Base-by-base conservation (phyloP, 1,140 invertebrate species). In the Pseudomyrmex sp. region DNA sequence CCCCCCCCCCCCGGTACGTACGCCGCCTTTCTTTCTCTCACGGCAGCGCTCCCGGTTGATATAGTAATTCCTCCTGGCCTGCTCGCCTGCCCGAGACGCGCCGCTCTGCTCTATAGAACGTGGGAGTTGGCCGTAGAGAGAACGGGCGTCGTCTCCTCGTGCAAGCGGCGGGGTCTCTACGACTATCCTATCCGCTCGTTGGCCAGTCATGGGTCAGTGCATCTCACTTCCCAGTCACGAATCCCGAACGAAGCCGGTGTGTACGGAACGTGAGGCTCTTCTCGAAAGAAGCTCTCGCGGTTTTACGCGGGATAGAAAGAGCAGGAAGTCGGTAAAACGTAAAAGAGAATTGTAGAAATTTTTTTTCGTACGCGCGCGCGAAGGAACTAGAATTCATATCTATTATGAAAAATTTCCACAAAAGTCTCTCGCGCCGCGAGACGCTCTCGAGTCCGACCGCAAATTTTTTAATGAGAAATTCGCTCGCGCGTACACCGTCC, bases 131-230 rank as follows among this genome's bases (percentile, higher is more conserved):
- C 77, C 62, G 82, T 35, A 35, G 35, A 35, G 63, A 83, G 87
- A 91, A 90, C 91, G 88, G 90, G 92, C 89, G 91, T 92, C 90
- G 91, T 92, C 88, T 84, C 89, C 88, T 84, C 88, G n/a, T 80
- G 90, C 82, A 75, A 77, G 66, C 66, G 20, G 18, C 18, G 69
- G 86, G 8, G n/a, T 18, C 35, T 69, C 68, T 83, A 63, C 44
- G 85, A 83, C 90, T 83, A 86, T 89, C 85, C 91, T 84, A 84
- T 87, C 89, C 84, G 88, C 88, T 91, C 84, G 89, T 91, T 87
- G 87, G 86, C 91, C 91, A 92, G 93, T 93, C 93, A 93, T 91
- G 93, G 92, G 92, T 93, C 92, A 93, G 90, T 90, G 92, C 93
- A 91, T 93, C 91, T 91, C 90, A 90, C 92, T 93, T 92, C 89